Evolutionary conservation across 2,113 vertebrate species (phyloP).

Genomic region (Channa argus): DNA sequence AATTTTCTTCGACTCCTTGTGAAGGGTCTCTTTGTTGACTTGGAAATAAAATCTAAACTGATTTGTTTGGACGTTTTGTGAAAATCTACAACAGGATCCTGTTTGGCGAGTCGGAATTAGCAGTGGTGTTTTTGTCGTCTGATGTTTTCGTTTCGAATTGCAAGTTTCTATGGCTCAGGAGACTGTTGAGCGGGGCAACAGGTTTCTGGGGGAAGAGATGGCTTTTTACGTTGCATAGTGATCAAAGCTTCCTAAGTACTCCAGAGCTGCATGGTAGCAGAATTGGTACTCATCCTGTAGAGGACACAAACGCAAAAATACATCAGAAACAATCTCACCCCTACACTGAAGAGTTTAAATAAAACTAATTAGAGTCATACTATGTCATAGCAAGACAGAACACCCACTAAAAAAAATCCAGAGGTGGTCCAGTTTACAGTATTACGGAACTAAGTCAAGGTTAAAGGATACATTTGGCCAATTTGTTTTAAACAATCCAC

Average conservation of each 20-base stretch:
- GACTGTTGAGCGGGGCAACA: slow-evolving; percentile 82
- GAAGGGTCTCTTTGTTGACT: slow-evolving; percentile 62
- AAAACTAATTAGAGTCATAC: too few species aligned
- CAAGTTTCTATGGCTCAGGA: slow-evolving; percentile 90
- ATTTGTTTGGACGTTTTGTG: slow-evolving; percentile 36
- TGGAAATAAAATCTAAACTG: slow-evolving; percentile 55
- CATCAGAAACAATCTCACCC: slow-evolving; percentile 14
- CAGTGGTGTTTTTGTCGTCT: slow-evolving; percentile 69
- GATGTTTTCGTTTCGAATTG: slow-evolving; percentile 80
- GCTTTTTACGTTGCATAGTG: slow-evolving; percentile 99
- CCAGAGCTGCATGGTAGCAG: slow-evolving; percentile 97
- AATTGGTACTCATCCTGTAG: slow-evolving; percentile 98
- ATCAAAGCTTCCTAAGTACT: slow-evolving; percentile 99
- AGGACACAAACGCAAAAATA: slow-evolving; percentile 7
- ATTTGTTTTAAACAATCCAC: too few species aligned
- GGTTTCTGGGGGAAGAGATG: slow-evolving; percentile 85
- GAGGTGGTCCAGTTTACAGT: not conserved
- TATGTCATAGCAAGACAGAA: too few species aligned
- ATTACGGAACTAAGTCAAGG: not conserved
- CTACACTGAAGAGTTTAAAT: too few species aligned
- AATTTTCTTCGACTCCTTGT: slow-evolving; percentile 54
- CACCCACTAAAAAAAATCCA: too few species aligned
- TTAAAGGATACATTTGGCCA: too few species aligned
- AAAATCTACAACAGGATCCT: slow-evolving; percentile 63
- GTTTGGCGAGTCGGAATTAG: slow-evolving; percentile 49